These are phyloP conservation scores for Aplodontia rufa DNA, from an alignment of 2,113 vertebrate species.

Conservation along the genomic window DNA sequence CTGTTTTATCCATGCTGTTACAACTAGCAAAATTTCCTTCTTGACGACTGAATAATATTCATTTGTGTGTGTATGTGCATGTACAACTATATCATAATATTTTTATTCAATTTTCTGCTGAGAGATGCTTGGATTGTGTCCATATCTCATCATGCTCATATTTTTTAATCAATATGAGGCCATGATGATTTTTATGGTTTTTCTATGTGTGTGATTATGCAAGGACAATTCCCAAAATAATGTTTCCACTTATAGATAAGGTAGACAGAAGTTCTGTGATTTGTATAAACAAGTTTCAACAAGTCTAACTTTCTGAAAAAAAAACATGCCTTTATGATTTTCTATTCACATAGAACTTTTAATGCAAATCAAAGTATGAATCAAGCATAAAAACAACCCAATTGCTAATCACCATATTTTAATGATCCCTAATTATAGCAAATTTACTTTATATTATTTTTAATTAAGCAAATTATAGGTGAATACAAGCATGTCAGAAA, in stretches of 20 bases:
- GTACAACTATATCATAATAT: neutral
- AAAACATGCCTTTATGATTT: slow-evolving; percentile 9
- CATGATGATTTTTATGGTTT: neutral
- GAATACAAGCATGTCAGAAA: slow-evolving; percentile 16
- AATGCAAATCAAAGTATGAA: slow-evolving; percentile 34
- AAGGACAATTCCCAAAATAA: neutral
- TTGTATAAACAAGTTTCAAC: neutral
- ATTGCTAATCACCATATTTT: slow-evolving; percentile 39
- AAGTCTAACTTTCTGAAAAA: neutral
- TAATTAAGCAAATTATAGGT: slow-evolving; percentile 56
- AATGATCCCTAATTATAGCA: slow-evolving; percentile 48
- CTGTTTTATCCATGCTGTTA: neutral
- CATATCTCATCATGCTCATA: neutral
- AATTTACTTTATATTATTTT: neutral
- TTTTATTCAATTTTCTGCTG: neutral
- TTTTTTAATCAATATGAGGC: neutral
- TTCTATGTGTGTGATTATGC: neutral
- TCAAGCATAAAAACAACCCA: slow-evolving; percentile 41
- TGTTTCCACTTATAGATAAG: neutral
- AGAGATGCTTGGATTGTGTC: neutral
- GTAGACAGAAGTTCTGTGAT: neutral
- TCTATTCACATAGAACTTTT: slow-evolving; percentile 1
- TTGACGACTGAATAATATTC: neutral
- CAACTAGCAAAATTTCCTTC: neutral
- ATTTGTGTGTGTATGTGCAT: too few species aligned